phyloP scores from a whole-genome alignment of 2,113 vertebrate genomes.

The Erpornis zantholeuca region DNA sequence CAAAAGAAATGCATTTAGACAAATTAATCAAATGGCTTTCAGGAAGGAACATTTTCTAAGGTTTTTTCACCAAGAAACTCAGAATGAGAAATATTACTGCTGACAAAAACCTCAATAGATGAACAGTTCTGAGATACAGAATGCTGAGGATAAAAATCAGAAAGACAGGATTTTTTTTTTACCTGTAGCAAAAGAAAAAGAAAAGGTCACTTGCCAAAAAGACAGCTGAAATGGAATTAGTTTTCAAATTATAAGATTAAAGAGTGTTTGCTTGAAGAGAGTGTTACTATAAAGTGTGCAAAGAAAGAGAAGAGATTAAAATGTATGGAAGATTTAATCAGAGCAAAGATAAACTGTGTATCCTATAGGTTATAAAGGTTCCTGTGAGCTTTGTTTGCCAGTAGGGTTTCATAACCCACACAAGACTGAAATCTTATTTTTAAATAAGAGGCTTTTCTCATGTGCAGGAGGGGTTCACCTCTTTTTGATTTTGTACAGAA shows the following conservation, averaged over 20 bases:
- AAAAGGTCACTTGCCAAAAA: conserved; percentile 67
- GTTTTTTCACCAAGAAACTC: conserved; percentile 45
- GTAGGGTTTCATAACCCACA: conserved; percentile 56
- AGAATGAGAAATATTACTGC: conserved; percentile 68
- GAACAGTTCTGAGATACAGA: conserved; percentile 51
- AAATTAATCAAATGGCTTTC: conserved; percentile 66
- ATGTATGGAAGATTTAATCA: conserved; percentile 45
- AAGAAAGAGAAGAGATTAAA: conserved; percentile 65
- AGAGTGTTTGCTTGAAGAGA: conserved; percentile 60
- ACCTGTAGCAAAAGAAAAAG: conserved; percentile 59
- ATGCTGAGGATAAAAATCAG: conserved; percentile 51
- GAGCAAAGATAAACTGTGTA: conserved; percentile 50
- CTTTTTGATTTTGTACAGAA: not conserved
- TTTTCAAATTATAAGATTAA: conserved; percentile 77
- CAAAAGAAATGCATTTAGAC: conserved; percentile 69
- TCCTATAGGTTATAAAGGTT: conserved; percentile 34
- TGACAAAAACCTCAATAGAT: conserved; percentile 57
- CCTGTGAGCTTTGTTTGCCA: conserved; percentile 46
- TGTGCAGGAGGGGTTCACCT: not conserved
- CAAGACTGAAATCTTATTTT: conserved; percentile 57
- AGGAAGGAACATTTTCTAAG: conserved; percentile 52
- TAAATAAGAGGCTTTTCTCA: not conserved
- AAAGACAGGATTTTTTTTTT: conserved; percentile 19
- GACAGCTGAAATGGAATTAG: conserved; percentile 66
- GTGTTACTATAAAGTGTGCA: conserved; percentile 59